Evolutionary conservation across 2,888 invertebrate genomes (phyloP).

Genomic region (Andrena marginata): DNA sequence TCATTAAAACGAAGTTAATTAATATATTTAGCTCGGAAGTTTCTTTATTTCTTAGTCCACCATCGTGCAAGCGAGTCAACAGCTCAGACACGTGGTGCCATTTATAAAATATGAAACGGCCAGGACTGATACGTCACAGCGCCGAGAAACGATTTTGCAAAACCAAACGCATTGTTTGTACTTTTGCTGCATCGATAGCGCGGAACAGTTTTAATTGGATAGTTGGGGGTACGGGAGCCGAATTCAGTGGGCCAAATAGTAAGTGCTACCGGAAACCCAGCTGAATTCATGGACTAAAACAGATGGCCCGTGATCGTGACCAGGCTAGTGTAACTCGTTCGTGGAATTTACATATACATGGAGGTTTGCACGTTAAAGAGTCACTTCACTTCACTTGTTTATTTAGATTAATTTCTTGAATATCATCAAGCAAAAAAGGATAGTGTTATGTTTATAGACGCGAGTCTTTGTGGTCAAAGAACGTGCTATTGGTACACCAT

Average conservation of each 20-base stretch:
- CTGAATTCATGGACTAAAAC: conserved; percentile 42
- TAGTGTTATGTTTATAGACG: no score
- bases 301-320: conserved; percentile 37
- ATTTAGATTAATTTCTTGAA: no score
- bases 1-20: no score
- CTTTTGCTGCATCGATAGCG: conserved; percentile 6
- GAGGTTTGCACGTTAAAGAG: no score
- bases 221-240: conserved; percentile 19
- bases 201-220: conserved; percentile 41
- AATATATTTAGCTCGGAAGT: no score
- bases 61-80: no score
- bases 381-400: no score
- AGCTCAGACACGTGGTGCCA: neutral
- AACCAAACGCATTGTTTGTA: conserved; percentile 10
- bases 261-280: conserved; percentile 14
- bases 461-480: no score
- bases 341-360: conserved; percentile 23
- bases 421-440: no score
- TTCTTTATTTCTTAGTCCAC: no score
- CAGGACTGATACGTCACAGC: neutral
- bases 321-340: conserved; percentile 5
- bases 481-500: no score
- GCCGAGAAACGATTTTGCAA: conserved; percentile 21
- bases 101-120: neutral
- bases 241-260: conserved; percentile 16